A percentile compares a stretch with the other conserved stretches of the same genome.
Evolutionary conservation across 2,797 vertebrate species (phyloP).

Genomic region (Oophaga sylvatica): DNA sequence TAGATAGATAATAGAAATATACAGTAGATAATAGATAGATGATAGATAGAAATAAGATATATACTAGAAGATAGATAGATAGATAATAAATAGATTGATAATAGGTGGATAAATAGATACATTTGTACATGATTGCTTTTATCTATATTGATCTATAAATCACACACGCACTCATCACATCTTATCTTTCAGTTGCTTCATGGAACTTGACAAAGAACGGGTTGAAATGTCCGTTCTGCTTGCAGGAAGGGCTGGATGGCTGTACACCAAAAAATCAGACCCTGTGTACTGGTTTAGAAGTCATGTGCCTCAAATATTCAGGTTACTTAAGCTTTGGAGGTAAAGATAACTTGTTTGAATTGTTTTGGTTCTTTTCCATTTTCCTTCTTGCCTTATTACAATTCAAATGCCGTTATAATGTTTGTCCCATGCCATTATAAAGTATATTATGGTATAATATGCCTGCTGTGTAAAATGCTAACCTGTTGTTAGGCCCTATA

Average conservation of each 20-base stretch:
- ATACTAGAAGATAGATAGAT: too few relatives aligned
- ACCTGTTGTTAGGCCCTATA: too few relatives aligned
- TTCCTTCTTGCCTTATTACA: too few relatives aligned
- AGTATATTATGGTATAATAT: too few relatives aligned
- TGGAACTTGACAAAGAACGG: conserved; percentile 1
- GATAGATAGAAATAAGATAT: too few relatives aligned
- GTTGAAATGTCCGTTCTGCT: not conserved
- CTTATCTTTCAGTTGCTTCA: not conserved
- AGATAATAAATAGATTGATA: too few relatives aligned
- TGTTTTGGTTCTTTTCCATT: not conserved
- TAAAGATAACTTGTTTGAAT: not conserved
- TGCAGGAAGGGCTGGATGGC: not conserved
- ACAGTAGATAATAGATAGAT: too few relatives aligned
- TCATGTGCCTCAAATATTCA: not conserved
- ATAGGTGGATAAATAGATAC: too few relatives aligned
- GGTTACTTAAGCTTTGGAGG: not conserved
- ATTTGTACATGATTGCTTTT: not conserved
- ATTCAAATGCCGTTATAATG: not conserved
- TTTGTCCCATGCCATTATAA: not conserved
- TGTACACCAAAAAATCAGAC: not conserved
- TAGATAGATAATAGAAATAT: too few relatives aligned
- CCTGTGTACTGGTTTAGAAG: not conserved
- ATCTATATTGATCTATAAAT: not conserved
- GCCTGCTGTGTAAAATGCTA: too few relatives aligned
- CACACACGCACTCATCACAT: not conserved